Conservation (phyloP, 2,113 vertebrate genomes). For the Zosterops japonicus region DNA sequence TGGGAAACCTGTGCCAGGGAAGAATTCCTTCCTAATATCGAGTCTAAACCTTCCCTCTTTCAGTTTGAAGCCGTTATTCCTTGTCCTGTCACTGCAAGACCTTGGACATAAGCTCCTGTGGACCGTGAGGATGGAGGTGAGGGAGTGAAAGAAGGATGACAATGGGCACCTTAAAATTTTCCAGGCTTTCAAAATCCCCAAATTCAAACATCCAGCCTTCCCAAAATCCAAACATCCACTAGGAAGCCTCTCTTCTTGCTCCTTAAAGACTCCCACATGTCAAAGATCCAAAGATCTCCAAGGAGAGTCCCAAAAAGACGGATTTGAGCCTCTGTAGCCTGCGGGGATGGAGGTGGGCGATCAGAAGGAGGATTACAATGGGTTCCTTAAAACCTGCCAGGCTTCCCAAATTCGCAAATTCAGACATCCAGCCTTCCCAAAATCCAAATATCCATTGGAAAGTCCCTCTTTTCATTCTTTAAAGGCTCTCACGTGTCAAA, state of each 20-base stretch:
- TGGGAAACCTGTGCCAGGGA: no score
- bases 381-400: neutral
- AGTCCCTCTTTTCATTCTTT: neutral
- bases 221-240: neutral
- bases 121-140: fast-evolving
- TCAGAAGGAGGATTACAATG: neutral
- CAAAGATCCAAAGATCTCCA: neutral
- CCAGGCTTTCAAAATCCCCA: neutral
- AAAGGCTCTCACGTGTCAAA: neutral
- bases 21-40: no score
- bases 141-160: fast-evolving
- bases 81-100: no score
- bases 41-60: no score
- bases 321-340: no score
- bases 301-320: neutral
- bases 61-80: no score
- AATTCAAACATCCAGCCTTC: neutral
- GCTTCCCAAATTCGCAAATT: no score
- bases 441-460: neutral
- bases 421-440: no score
- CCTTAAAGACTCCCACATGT: neutral
- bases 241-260: neutral
- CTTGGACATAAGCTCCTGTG: fast-evolving
- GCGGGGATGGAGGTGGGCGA: neutral
- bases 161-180: neutral